phyloP scores from a whole-genome alignment of 1,140 invertebrate species.

The Holcopasites calliopsidis region DNA sequence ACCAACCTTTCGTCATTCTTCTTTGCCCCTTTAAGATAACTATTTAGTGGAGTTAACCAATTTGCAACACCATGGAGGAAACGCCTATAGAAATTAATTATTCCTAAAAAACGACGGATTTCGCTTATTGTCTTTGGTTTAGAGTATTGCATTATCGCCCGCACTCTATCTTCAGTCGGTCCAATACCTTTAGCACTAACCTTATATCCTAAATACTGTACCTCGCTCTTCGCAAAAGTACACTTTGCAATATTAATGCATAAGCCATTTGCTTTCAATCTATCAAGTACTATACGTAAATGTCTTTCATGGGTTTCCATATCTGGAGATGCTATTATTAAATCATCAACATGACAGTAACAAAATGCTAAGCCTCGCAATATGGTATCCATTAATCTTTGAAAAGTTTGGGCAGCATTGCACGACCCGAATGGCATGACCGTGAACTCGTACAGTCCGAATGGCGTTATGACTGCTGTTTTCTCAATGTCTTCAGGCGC shows the following conservation, averaged over 20 bases:
- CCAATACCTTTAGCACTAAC: background rate
- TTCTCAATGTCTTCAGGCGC: background rate
- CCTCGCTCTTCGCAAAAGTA: background rate
- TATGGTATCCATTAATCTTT: background rate
- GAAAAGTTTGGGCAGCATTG: background rate
- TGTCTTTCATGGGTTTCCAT: background rate
- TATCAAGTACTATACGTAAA: background rate
- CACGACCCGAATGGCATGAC: background rate
- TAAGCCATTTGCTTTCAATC: background rate
- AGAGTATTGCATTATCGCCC: background rate
- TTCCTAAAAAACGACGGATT: background rate
- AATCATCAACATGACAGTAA: background rate
- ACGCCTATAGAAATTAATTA: background rate
- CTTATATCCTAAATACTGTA: slow-evolving; percentile 3
- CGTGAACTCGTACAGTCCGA: background rate
- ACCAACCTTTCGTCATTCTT: background rate
- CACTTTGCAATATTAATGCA: background rate
- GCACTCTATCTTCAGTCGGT: background rate
- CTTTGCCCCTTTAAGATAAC: background rate
- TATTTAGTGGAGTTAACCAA: background rate
- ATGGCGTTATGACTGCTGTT: background rate
- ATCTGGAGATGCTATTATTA: background rate
- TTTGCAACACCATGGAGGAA: background rate
- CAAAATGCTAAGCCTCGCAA: background rate
- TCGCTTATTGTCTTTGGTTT: background rate